Base-by-base conservation (phyloP, 2,113 vertebrate genomes). In the Leucosticte australis region DNA sequence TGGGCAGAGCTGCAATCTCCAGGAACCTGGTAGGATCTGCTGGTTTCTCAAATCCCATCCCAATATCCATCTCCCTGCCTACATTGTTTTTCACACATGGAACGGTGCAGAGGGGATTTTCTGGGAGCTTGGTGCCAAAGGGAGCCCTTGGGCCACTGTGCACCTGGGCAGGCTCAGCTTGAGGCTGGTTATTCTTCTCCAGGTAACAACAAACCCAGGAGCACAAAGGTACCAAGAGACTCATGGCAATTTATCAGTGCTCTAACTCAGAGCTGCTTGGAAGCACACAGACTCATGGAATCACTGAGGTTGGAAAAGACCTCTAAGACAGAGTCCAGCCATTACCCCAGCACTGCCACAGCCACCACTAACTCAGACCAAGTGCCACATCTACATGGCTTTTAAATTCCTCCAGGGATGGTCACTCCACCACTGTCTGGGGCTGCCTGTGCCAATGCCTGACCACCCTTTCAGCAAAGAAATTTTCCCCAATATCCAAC, bases 1-100 rank as follows among this genome's bases (percentile, higher is more conserved):
- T 99, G 95, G 98, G 98, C 83, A 99, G 97, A 96, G 98, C 97
- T 2, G 96, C 98, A 15, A 97, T 99, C 97, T 99, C 99, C 83
- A 98, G 99, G 97, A 99, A 99, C 95, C 97, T 99, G 98, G 99
- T 99, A 97, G 64, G 96, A 90, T 53, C 67, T 0, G 1, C 63
- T 41, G 33, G 7, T 46, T 63, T 52, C 47, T 39, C 44, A 13
- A 9, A 9, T 33, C n/a, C 85, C 33, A 2, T 20, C 53, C 5
- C 11, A 28, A 6, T 22, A 24, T 14, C 49, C 20, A 26, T 13
- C 35, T 33, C 4, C 0, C 71, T 69, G 27, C 41, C 62, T 24
- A 0, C 26, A 8, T 1, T 0, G 52, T 55, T 30, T 50, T 46
- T 62, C 2, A 2, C 60, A 11, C 1, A 1, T 30, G 31, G 44